A percentile compares a stretch with the other conserved stretches of the same genome.
Conservation (phyloP, 2,113 vertebrate species). For the Barbus barbus region DNA sequence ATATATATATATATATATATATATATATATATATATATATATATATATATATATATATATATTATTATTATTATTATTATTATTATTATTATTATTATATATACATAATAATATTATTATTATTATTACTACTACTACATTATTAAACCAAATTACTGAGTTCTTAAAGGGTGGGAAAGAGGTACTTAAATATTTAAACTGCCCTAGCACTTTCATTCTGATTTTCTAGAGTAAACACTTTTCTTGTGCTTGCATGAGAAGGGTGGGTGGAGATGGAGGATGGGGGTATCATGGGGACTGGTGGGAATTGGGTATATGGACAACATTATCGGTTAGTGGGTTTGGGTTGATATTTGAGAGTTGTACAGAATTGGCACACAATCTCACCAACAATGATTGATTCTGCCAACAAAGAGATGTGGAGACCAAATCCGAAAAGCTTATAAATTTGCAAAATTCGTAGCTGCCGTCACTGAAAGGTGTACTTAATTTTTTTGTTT, state of each 20-base stretch:
- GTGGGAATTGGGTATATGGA: not conserved
- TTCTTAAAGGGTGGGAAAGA: not conserved
- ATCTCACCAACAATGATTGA: not conserved
- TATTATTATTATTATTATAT: not conserved
- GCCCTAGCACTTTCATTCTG: constrained; percentile 34
- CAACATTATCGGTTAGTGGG: not conserved
- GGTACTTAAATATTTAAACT: constrained; percentile 2
- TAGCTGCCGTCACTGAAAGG: constrained; percentile 35
- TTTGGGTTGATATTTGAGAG: not conserved
- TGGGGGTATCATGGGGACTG: not conserved
- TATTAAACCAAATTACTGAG: not conserved
- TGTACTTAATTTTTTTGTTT: constrained; percentile 48
- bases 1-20: too few species aligned
- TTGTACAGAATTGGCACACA: not conserved
- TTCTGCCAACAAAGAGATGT: not conserved
- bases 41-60: too few species aligned
- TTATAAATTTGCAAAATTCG: constrained; percentile 1
- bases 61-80: too few species aligned
- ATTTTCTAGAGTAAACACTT: constrained; percentile 49
- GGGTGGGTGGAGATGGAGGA: not conserved
- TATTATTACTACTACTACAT: not conserved
- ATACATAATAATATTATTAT: too few species aligned
- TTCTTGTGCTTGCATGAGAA: constrained; percentile 30
- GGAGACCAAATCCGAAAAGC: constrained; percentile 35
- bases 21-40: too few species aligned